Base-by-base conservation (phyloP, 2,888 invertebrate species). In the Tetramorium bicarinatum region DNA sequence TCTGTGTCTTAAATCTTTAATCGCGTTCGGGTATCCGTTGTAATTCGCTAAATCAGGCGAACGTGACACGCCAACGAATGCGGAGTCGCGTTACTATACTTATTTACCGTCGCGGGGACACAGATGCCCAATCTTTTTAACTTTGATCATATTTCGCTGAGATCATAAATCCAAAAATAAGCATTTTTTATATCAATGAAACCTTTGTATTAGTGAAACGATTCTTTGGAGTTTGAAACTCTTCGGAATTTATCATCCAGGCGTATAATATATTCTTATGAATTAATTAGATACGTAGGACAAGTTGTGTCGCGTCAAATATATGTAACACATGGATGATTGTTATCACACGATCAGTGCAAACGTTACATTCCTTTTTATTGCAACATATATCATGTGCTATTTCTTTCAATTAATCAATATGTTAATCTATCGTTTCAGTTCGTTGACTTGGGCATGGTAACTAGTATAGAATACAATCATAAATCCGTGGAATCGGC, bases 401-500 rank as follows among this genome's bases (percentile, higher is more conserved):
- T 34, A n/a, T 54, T 59, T 29, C n/a, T 44, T 13, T 15, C 18
- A 44, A 56, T 44, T 29, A 44, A 74, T 25, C 1, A 21, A 25
- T 18, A 59, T 49, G n/a, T 74, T 59, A 21, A 79, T 67, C 13
- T 29, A 3, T 62, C 56, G 77, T 96, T 96, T 71, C 96, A 99
- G 99, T 98, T 98, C 95, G 97, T 99, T 89, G 98, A 99, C 87
- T 96, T 99, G 92, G 99, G 99, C 34, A 96, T 98, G 83, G 98
- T 99, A 88, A 98, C 99, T 67, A 99, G 99, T 83, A 98, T 99
- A 93, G 99, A 99, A 95, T 96, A 96, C 92, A 99, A 99, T 96
- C 99, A 99, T 96, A 99, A 99, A 95, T 95, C 97, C 74, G 97
- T 99, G 90, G 99, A 99, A 87, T 96, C 96, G n/a, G 99, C 99